phyloP scores from a whole-genome alignment of 2,888 invertebrate species.

The Steinernema hermaphroditum region DNA sequence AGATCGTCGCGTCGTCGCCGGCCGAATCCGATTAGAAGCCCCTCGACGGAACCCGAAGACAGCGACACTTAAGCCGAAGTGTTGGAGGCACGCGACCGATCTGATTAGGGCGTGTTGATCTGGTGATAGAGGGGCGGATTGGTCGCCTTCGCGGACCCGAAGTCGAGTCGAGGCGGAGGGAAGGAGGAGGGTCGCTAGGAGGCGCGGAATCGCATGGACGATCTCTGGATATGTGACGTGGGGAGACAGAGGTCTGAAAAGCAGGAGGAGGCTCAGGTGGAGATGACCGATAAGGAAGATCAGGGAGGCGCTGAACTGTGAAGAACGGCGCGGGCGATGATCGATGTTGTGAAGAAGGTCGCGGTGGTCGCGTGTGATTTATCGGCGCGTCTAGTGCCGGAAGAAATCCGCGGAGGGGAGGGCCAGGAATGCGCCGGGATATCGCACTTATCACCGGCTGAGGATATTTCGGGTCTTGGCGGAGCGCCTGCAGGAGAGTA shows the following conservation, averaged over 20 bases:
- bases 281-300: neutral
- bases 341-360: slow-evolving; percentile 18
- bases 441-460: no score
- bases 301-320: slow-evolving; percentile 14
- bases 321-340: slow-evolving; percentile 15
- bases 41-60: neutral
- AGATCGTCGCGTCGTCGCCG: slow-evolving; percentile 10
- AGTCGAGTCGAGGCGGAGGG: neutral
- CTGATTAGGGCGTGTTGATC: slow-evolving; percentile 28
- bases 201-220: slow-evolving; percentile 18
- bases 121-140: neutral
- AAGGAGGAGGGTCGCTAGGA: neutral
- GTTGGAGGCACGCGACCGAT: slow-evolving; percentile 23
- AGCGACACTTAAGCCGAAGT: slow-evolving; percentile 2
- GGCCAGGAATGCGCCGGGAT: neutral
- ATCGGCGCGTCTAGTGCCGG: slow-evolving; percentile 15
- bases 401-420: slow-evolving; percentile 12
- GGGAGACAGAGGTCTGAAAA: neutral
- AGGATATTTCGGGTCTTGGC: no score
- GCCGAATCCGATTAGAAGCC: slow-evolving; percentile 16
- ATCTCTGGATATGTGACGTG: neutral
- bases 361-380: slow-evolving; percentile 31
- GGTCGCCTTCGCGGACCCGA: neutral
- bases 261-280: neutral
- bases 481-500: no score